A percentile compares a stretch with the other conserved stretches of the same genome.
phyloP scores from a whole-genome alignment of 1,140 invertebrate species.

The Trissolcus basalis region DNA sequence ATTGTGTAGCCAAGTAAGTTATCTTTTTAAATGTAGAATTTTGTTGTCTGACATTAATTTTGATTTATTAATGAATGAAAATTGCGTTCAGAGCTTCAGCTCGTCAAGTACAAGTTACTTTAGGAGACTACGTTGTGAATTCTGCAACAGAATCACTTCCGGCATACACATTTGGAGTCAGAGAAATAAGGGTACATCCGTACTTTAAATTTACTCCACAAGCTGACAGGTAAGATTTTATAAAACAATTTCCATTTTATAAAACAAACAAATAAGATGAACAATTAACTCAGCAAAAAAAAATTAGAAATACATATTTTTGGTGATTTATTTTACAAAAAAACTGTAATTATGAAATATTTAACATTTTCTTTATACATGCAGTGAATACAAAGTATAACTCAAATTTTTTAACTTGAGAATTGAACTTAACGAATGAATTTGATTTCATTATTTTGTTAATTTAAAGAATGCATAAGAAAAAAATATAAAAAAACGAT shows the following conservation, averaged over 20 bases:
- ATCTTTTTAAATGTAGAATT: no score
- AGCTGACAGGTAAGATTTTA: constrained; percentile 79
- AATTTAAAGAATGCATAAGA: no score
- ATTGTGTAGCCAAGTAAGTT: constrained; percentile 93
- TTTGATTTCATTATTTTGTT: no score
- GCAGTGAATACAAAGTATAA: no score
- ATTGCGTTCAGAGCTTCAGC: constrained; percentile 76
- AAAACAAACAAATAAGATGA: constrained; percentile 1
- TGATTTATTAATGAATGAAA: not conserved
- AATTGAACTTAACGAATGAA: no score
- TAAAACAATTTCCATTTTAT: not conserved
- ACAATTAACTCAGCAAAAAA: not conserved
- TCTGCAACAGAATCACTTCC: constrained; percentile 92
- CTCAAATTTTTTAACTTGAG: no score
- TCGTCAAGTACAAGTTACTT: constrained; percentile 91
- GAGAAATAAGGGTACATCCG: constrained; percentile 92
- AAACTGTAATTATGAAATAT: no score
- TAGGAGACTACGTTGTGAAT: constrained; percentile 96
- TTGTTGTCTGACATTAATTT: no score
- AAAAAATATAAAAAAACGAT: constrained; percentile 4
- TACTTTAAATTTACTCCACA: constrained; percentile 97
- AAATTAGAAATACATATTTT: no score
- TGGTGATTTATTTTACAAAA: no score
- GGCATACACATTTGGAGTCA: constrained; percentile 92
- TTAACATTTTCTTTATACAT: no score